A percentile compares a stretch with the other conserved stretches of the same genome.
Conservation (phyloP, 2,888 invertebrate species). For the Nudaria mundana region DNA sequence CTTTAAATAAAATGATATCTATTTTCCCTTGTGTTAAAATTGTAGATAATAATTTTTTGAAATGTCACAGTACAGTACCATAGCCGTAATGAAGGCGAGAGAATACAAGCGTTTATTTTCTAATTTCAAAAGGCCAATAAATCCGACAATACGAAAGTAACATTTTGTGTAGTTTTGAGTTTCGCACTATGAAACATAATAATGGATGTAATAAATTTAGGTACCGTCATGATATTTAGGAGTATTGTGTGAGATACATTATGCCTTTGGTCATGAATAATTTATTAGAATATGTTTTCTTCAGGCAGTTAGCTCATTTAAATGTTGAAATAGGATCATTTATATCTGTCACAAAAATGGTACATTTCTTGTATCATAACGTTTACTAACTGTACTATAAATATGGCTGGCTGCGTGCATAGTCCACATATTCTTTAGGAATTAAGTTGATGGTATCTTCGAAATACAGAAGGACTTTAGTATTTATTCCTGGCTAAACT, state of each 20-base stretch:
- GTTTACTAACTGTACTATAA: no score
- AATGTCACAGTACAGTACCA: background rate
- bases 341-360: background rate
- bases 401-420: no score
- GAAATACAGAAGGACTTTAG: conserved; percentile 37
- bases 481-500: conserved; percentile 52
- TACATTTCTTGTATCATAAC: no score
- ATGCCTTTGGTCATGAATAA: conserved; percentile 30
- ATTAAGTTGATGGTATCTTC: conserved; percentile 40
- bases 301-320: conserved; percentile 21
- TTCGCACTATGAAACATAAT: no score
- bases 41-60: background rate
- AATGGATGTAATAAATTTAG: background rate
- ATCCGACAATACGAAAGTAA: no score
- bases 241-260: conserved; percentile 18
- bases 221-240: background rate
- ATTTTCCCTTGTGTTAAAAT: no score
- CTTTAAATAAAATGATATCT: no score
- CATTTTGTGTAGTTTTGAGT: no score
- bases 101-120: background rate
- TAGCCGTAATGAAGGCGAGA: background rate
- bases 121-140: background rate
- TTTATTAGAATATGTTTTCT: conserved; percentile 30
- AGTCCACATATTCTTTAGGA: no score
- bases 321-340: conserved; percentile 35